These are phyloP conservation scores for Ctenomys sociabilis DNA, from an alignment of 2,113 vertebrate species.

Conservation along the genomic window DNA sequence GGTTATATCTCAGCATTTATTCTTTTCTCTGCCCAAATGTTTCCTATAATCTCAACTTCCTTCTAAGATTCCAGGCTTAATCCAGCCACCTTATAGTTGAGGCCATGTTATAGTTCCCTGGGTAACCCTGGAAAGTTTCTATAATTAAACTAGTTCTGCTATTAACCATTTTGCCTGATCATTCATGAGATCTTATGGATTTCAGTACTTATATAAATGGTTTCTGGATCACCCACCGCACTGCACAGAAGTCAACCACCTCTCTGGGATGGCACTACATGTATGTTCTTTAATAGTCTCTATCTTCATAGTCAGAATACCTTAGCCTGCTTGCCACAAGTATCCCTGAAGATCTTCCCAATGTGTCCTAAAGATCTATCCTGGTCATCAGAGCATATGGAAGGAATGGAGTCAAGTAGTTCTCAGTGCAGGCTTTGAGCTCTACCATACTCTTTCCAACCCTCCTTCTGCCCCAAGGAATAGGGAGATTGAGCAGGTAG, in stretches of 20 bases:
- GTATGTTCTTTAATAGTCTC: conserved; percentile 23
- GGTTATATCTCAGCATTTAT: not conserved
- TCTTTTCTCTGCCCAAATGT: not conserved
- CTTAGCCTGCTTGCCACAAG: not conserved
- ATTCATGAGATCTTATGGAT: not conserved
- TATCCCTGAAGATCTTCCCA: conserved; percentile 7
- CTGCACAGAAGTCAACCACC: conserved; percentile 6
- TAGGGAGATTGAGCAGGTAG: not conserved
- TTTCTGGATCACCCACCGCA: not conserved
- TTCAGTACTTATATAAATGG: conserved; percentile 6
- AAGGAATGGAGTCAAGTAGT: conserved; percentile 3
- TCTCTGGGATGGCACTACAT: not conserved
- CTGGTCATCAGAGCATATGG: not conserved
- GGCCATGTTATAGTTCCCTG: not conserved
- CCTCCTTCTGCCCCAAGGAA: not conserved
- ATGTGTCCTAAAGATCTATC: not conserved
- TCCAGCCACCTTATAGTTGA: conserved; percentile 23
- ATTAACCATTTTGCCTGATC: not conserved
- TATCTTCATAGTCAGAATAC: not conserved
- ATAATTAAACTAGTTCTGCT: conserved; percentile 1
- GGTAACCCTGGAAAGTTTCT: conserved; percentile 31
- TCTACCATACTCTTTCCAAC: not conserved
- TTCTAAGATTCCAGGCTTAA: conserved; percentile 16
- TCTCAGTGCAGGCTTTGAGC: not conserved
- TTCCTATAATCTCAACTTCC: not conserved